Base-by-base conservation (phyloP, 30 jellyfish, hydroid and myxozoan species). In the Aurelia coerulea region DNA sequence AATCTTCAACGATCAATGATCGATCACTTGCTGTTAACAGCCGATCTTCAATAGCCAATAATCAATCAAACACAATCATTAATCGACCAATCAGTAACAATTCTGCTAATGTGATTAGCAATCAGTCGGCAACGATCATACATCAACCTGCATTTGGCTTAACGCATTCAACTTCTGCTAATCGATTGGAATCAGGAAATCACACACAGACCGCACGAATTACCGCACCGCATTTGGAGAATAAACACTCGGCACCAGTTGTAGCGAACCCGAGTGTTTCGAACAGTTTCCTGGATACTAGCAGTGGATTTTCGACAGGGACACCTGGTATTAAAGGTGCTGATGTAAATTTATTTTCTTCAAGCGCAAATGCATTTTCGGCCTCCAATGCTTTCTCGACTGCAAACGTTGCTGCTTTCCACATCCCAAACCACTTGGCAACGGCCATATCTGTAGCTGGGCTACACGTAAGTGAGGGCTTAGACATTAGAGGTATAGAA, bases 401-500 rank as follows among this genome's bases (percentile, higher is more conserved):
- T 8, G 63, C 79, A 15, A 78, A 60, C 79, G 68, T 78, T 5
- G 88, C 88, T 1, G 86, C 62, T 11, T 60, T 60, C 17, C 88
- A 78, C 52, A 60, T 78, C 65, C 88, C 88, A 60, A 63, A 77
- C 42, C 88, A 78, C 78, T 37, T 78, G 37, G 78, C 88, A 8
- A 62, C 78, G 3, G 76, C 78, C 60, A 78, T 78, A 51, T 78
- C 88, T 8, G 68, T 62, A 31, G 79, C 39, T 11, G 68, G 67
- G 17, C 63, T 62, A 18, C 88, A 62, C 62, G 54, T 77, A 11
- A 39, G 41, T 65, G 88, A 78, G 12, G 88, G 78, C 1, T 51
- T 62, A 11, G 19, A 58, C 11, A 5, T 76, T 54, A 59, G 60
- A 9, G 74, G 39, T 56, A 56, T 68, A 10, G 53, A 65, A 14